These are phyloP conservation scores for Pseudocheirus occidentalis DNA, from an alignment of 2,797 vertebrate species.

Conservation along the genomic window DNA sequence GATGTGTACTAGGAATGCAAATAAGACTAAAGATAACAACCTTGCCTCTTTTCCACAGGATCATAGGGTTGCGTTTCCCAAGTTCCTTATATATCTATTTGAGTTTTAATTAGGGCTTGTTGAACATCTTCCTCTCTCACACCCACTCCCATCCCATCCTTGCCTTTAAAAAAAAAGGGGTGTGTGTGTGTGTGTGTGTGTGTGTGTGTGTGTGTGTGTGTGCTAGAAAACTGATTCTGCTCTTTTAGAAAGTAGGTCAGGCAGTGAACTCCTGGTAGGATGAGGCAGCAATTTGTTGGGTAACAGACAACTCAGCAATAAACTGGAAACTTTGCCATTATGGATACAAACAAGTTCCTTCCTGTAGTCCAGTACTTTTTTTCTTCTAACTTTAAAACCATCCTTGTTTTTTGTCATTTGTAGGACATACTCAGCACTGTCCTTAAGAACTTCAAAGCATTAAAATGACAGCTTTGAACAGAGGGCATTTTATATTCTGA, in stretches of 20 bases:
- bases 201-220: constrained; percentile 61
- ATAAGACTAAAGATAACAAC: constrained; percentile 47
- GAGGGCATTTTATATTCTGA: constrained; percentile 4
- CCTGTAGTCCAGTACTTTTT: constrained; percentile 84
- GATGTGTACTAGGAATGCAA: background rate
- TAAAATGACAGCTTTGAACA: background rate
- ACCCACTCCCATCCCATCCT: background rate
- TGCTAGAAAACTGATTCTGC: constrained; percentile 78
- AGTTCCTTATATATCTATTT: constrained; percentile 57
- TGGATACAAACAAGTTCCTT: constrained; percentile 89
- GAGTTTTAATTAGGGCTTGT: constrained; percentile 63
- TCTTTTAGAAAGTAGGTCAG: constrained; percentile 88
- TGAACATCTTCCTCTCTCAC: background rate
- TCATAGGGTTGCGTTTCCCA: constrained; percentile 33
- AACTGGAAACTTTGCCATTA: constrained; percentile 87
- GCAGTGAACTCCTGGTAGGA: constrained; percentile 84
- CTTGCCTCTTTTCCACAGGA: constrained; percentile 20
- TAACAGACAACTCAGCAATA: constrained; percentile 80
- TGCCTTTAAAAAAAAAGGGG: background rate
- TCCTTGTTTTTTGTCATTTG: background rate
- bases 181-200: constrained; percentile 48
- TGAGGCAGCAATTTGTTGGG: constrained; percentile 90
- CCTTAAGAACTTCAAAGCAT: constrained; percentile 21
- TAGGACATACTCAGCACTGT: constrained; percentile 2
- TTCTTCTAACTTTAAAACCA: background rate